Percentiles rank a stretch among this genome's conserved stretches.
These are phyloP conservation scores for Melanotaenia trifasciata DNA, from an alignment of 2,797 vertebrate genomes.

Conservation along the genomic window DNA sequence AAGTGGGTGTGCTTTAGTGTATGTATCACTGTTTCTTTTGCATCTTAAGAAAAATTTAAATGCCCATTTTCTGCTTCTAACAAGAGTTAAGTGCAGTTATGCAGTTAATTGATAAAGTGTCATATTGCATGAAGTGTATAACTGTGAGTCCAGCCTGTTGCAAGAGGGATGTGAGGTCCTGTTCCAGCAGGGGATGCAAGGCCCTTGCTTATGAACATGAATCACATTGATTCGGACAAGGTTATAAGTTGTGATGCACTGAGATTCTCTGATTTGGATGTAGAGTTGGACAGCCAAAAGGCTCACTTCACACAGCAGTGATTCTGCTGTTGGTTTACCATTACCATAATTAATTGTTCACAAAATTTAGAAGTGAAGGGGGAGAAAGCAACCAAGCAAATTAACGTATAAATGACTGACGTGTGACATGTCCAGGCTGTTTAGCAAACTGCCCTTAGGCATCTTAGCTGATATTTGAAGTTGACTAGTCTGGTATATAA, in stretches of 20 bases:
- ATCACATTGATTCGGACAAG: not conserved
- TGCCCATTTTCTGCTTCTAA: not conserved
- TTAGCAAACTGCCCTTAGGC: not conserved
- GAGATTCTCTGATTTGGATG: not conserved
- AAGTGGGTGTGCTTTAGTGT: conserved; percentile 27
- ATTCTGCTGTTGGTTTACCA: not conserved
- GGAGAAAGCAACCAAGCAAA: not conserved
- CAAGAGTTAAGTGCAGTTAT: conserved; percentile 5
- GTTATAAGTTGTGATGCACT: not conserved
- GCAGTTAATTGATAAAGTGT: conserved; percentile 5
- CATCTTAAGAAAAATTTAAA: conserved; percentile 4
- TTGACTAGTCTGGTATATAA: too few relatives aligned
- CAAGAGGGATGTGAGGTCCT: too few relatives aligned
- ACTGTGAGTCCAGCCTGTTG: not conserved
- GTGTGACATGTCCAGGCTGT: not conserved
- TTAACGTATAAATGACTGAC: not conserved
- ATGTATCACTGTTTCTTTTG: conserved; percentile 15
- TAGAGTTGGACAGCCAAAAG: not conserved
- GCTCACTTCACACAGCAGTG: not conserved
- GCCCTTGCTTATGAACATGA: not conserved
- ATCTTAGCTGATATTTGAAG: not conserved
- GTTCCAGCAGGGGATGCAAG: not conserved
- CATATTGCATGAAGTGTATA: not conserved
- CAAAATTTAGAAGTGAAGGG: not conserved
- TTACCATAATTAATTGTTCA: not conserved